These are phyloP conservation scores for Piscicola geometra DNA, from an alignment of 2,888 invertebrate species.

Conservation along the genomic window DNA sequence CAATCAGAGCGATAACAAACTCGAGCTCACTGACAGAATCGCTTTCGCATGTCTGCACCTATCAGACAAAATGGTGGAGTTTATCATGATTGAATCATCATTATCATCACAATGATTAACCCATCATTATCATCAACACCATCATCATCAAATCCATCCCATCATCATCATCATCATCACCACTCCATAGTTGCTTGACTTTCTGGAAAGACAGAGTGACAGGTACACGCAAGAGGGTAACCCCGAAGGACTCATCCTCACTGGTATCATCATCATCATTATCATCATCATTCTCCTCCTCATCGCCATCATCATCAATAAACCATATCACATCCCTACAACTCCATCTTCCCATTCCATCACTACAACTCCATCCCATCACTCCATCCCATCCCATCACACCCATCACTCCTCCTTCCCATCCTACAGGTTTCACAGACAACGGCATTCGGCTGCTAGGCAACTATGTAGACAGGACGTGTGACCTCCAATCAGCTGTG, in stretches of 20 bases:
- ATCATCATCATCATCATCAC: conserved; percentile 21
- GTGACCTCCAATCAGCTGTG: conserved; percentile 83
- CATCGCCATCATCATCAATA: neutral
- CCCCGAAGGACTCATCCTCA: conserved; percentile 18
- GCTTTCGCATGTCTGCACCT: conserved; percentile 31
- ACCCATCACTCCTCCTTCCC: too few relatives aligned
- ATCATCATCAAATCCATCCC: neutral
- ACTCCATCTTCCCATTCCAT: too few relatives aligned
- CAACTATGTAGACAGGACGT: conserved; percentile 76
- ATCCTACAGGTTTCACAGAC: conserved; percentile 48
- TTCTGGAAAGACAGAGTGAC: conserved; percentile 1
- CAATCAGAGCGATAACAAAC: conserved; percentile 1
- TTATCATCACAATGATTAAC: neutral
- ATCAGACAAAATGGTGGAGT: conserved; percentile 20
- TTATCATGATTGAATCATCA: neutral
- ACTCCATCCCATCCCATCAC: too few relatives aligned
- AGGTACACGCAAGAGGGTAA: conserved; percentile 9
- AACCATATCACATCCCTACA: too few relatives aligned
- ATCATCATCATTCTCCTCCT: neutral
- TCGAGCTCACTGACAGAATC: conserved; percentile 25
- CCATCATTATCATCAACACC: conserved; percentile 7
- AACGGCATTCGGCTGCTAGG: conserved; percentile 69
- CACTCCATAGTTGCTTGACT: conserved; percentile 4
- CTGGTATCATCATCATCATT: neutral
- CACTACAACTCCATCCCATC: too few relatives aligned